These are phyloP conservation scores for Meloe dianella DNA, from an alignment of 2,888 invertebrate species.

Conservation along the genomic window DNA sequence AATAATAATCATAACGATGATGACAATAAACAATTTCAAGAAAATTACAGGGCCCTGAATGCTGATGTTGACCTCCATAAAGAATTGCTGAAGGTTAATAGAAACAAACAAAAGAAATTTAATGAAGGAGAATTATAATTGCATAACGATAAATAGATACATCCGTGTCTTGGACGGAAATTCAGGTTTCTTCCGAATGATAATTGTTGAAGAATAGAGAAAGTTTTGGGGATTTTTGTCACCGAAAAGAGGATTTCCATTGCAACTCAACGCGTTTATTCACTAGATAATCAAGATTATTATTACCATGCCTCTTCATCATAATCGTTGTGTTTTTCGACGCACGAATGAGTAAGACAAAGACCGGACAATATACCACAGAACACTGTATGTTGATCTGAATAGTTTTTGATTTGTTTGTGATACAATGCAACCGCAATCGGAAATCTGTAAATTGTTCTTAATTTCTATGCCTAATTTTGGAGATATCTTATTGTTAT, in stretches of 20 bases:
- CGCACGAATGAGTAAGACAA: no score
- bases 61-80: not conserved
- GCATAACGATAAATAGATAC: not conserved
- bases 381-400: not conserved
- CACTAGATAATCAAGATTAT: no score
- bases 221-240: not conserved
- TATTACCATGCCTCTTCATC: no score
- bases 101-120: not conserved
- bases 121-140: not conserved
- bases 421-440: no score
- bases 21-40: not conserved
- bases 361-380: no score
- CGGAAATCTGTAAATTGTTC: no score
- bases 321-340: no score
- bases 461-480: not conserved
- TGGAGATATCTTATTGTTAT: not conserved
- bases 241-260: no score
- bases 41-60: not conserved
- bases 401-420: no score
- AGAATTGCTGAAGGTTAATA: not conserved
- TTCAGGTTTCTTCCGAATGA: not conserved
- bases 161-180: no score
- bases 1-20: not conserved
- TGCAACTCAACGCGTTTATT: no score
- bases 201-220: slow-evolving; percentile 1